Conservation (phyloP, 2,888 invertebrate species). For the Bembecia ichneumoniformis region DNA sequence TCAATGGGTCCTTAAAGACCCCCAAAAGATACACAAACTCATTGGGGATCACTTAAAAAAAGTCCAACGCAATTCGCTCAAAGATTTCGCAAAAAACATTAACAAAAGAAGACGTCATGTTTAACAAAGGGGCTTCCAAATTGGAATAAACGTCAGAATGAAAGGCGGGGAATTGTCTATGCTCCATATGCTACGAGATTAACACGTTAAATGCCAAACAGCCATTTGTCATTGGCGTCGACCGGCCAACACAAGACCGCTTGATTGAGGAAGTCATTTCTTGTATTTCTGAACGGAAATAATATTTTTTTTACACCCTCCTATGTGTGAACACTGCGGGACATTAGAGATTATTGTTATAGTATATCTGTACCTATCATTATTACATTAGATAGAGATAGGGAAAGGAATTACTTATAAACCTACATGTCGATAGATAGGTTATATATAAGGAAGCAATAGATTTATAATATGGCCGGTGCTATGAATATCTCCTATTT, state of each 20-base stretch:
- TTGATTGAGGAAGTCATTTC: constrained; percentile 72
- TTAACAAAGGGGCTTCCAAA: constrained; percentile 42
- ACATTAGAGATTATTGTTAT: constrained; percentile 46
- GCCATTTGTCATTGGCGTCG: constrained; percentile 60
- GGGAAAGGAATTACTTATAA: not conserved
- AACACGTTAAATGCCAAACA: constrained; percentile 50
- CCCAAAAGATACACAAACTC: constrained; percentile 42
- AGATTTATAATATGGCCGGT: no score
- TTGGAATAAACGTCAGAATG: constrained; percentile 42
- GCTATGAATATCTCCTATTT: no score
- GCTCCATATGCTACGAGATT: constrained; percentile 65
- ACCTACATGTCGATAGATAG: constrained; percentile 8
- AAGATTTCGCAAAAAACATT: constrained; percentile 51
- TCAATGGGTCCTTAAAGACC: constrained; percentile 51
- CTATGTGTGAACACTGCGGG: constrained; percentile 26
- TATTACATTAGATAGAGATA: constrained; percentile 25
- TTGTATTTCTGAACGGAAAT: constrained; percentile 62
- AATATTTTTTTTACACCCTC: constrained; percentile 59
- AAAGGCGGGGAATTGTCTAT: constrained; percentile 49
- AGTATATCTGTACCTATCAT: constrained; percentile 37
- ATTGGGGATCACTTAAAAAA: constrained; percentile 37
- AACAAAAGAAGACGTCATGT: constrained; percentile 68
- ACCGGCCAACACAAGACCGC: constrained; percentile 22
- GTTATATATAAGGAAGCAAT: no score
- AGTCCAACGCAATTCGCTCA: constrained; percentile 46